These are phyloP conservation scores for Lypha dubia DNA, from an alignment of 2,888 invertebrate genomes.

Conservation along the genomic window DNA sequence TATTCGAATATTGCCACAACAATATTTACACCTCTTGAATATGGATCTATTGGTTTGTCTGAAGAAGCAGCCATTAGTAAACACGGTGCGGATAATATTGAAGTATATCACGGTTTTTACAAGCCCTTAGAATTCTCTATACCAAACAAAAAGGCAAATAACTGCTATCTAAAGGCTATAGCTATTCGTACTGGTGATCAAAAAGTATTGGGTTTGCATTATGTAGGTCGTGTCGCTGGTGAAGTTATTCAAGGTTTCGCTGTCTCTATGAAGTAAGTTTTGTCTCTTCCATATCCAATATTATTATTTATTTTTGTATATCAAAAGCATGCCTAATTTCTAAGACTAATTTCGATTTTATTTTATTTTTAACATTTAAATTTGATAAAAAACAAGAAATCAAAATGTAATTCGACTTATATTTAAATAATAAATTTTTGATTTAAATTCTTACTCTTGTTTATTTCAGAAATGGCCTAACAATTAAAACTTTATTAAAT, in stretches of 20 bases:
- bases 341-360: too few species aligned
- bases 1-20: slow-evolving; percentile 96
- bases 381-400: too few species aligned
- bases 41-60: slow-evolving; percentile 96
- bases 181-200: slow-evolving; percentile 87
- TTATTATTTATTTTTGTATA: too few species aligned
- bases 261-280: slow-evolving; percentile 91
- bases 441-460: slow-evolving; percentile 18
- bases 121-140: slow-evolving; percentile 98
- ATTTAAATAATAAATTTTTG: too few species aligned
- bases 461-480: slow-evolving; percentile 88
- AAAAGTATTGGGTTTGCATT: slow-evolving; percentile 93
- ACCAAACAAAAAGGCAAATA: slow-evolving; percentile 92
- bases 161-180: slow-evolving; percentile 96
- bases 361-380: too few species aligned
- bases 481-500: slow-evolving; percentile 90
- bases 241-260: slow-evolving; percentile 98
- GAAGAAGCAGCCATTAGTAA: slow-evolving; percentile 91
- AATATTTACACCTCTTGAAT: slow-evolving; percentile 97
- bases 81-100: slow-evolving; percentile 91
- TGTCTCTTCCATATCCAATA: too few species aligned
- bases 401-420: background rate
- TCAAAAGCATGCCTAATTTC: too few species aligned
- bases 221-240: slow-evolving; percentile 95
- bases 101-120: slow-evolving; percentile 96